phyloP scores from a whole-genome alignment of 2,113 vertebrate species.

The Brienomyrus longianalis region DNA sequence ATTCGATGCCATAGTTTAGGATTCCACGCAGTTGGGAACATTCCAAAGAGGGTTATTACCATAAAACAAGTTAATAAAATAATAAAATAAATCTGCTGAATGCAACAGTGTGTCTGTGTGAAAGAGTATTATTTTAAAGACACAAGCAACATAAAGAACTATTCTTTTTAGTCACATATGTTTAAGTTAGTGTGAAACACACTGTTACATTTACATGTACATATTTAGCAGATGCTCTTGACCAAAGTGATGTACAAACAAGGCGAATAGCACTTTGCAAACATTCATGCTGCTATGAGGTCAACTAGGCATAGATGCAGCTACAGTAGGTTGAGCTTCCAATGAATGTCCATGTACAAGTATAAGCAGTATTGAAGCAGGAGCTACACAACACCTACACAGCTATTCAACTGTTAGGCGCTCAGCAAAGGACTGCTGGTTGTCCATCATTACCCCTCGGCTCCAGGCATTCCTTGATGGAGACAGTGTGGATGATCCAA shows the following conservation, averaged over 20 bases:
- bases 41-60: neutral
- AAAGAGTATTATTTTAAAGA: neutral
- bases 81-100: neutral
- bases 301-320: no score
- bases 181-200: neutral
- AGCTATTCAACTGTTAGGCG: neutral
- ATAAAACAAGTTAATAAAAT: neutral
- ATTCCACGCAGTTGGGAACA: constrained; percentile 8
- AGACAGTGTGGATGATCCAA: neutral
- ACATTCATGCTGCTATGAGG: no score
- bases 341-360: no score
- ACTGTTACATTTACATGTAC: neutral
- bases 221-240: neutral
- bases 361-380: no score
- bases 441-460: neutral
- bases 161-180: neutral
- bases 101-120: neutral
- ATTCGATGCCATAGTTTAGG: constrained; percentile 2
- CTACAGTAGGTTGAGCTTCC: no score
- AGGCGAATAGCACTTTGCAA: no score
- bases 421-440: neutral
- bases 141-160: neutral
- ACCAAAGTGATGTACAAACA: neutral
- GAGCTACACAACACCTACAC: no score
- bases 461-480: neutral